Evolutionary conservation across 1,140 invertebrate species (phyloP), one percentile per base, ranked within the genome.

Genomic region (Linepithema humile): DNA sequence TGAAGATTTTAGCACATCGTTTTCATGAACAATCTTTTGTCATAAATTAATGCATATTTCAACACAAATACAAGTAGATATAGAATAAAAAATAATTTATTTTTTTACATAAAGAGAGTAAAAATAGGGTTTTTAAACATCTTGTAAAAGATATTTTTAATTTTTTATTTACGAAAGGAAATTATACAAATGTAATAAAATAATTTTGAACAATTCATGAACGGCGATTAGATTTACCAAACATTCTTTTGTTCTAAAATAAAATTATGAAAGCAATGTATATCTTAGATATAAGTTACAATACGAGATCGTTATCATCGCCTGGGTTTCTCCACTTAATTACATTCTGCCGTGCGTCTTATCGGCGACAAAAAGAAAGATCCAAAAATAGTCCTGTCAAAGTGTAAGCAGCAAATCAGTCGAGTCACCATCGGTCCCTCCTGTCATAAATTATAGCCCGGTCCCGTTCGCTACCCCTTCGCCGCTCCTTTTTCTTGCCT

Each of bases 291-390:
- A 40, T 43, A 55, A 69, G 35, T 78, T 78, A 69, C 17, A 70
- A 70, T 55, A 29, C 6, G 12, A 80, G 35, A 80, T 80, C 20
- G 43, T 67, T 70, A 55, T 69, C 29, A 7, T 53, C 53, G 38
- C n/a, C 20, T 15, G 20, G 38, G 26, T 29, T 38, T 12, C 43
- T 23, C 23, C 43, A 17, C 48, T 77, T 48, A 87, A 88, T 88
- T 85, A 74, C 69, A 12, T 87, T 88, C 35, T 88, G n/a, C 65
- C 85, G 74, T 85, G 83, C 69, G 43, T 2, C 69, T 50, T 85
- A 88, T 88, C 75, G 12, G 64, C 45, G 23, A 9, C n/a, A 10
- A 45, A 0, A n/a, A 20, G 3, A 6, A 64, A 77, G 77, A 69
- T 88, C n/a, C 9, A 48, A 59, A 72, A 88, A 65, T 59, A 85